Percentiles rank a stretch among this genome's conserved stretches.
Evolutionary conservation across 2,888 invertebrate genomes (phyloP).

Genomic region (Druceiella hillmani): DNA sequence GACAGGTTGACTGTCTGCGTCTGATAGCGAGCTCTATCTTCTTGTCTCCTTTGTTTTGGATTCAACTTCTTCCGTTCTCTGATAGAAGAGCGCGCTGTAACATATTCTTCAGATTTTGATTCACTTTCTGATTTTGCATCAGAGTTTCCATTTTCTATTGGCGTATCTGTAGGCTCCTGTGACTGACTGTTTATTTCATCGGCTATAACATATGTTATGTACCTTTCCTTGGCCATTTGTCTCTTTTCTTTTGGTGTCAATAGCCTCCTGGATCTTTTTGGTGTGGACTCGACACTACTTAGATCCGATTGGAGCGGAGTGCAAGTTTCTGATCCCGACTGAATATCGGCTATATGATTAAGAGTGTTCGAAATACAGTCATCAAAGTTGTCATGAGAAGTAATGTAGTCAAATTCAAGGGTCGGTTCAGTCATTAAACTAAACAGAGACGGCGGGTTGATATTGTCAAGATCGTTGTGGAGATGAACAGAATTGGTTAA

Average conservation of each 20-base stretch:
- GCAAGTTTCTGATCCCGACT: constrained; percentile 48
- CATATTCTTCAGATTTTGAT: constrained; percentile 35
- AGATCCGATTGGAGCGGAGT: constrained; percentile 66
- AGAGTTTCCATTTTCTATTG: constrained; percentile 31
- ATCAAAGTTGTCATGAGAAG: constrained; percentile 55
- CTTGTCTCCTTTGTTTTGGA: constrained; percentile 60
- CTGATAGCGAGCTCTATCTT: constrained; percentile 64
- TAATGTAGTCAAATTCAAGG: constrained; percentile 42
- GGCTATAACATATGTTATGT: constrained; percentile 77
- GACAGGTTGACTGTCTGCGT: constrained; percentile 54
- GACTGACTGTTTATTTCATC: constrained; percentile 46
- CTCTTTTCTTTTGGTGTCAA: constrained; percentile 76
- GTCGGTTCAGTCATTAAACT: constrained; percentile 65
- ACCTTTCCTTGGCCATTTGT: constrained; percentile 69
- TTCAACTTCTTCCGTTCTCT: constrained; percentile 44
- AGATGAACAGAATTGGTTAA: constrained; percentile 39
- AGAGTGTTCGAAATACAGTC: constrained; percentile 54
- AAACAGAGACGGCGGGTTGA: constrained; percentile 67
- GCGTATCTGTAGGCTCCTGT: constrained; percentile 32
- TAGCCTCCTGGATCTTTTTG: constrained; percentile 53
- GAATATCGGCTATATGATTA: constrained; percentile 52
- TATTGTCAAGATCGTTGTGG: constrained; percentile 59
- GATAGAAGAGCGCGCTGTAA: constrained; percentile 34
- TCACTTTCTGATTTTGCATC: constrained; percentile 45
- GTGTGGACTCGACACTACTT: constrained; percentile 72